Percentiles rank a stretch among this genome's conserved stretches.
Evolutionary conservation across 2,797 vertebrate genomes (phyloP).

Genomic region (Chaunax sp.): DNA sequence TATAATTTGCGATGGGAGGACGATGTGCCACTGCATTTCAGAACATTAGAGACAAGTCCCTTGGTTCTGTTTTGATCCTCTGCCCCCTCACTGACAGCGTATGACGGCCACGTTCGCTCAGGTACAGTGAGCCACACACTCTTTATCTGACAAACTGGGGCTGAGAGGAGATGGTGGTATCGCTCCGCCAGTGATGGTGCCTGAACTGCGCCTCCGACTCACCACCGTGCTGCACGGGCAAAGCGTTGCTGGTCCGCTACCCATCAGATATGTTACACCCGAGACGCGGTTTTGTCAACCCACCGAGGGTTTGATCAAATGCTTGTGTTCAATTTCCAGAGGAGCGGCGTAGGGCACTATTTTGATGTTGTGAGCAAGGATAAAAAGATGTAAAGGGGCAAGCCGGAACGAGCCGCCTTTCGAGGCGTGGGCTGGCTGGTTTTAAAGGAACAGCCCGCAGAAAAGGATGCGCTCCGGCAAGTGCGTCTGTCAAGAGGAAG

Average conservation of each 20-base stretch:
- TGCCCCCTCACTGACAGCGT: slow-evolving; percentile 48
- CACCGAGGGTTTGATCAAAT: background rate
- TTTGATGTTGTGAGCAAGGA: slow-evolving; percentile 81
- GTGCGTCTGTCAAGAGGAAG: slow-evolving; percentile 56
- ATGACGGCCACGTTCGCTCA: slow-evolving; percentile 61
- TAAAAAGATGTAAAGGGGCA: slow-evolving; percentile 83
- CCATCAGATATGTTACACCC: slow-evolving; percentile 13
- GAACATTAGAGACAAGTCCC: slow-evolving; percentile 36
- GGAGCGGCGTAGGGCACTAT: slow-evolving; percentile 69
- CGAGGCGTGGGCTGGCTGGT: slow-evolving; percentile 85
- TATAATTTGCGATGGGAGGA: slow-evolving; percentile 7
- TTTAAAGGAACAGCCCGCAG: slow-evolving; percentile 82
- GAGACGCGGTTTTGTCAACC: background rate
- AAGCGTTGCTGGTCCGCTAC: slow-evolving; percentile 19
- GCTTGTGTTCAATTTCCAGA: background rate
- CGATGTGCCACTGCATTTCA: slow-evolving; percentile 52
- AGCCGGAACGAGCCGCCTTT: slow-evolving; percentile 90
- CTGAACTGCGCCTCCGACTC: slow-evolving; percentile 56
- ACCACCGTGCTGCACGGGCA: slow-evolving; percentile 16
- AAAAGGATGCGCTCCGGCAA: slow-evolving; percentile 56
- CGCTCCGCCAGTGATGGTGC: slow-evolving; percentile 78
- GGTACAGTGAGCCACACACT: slow-evolving; percentile 69
- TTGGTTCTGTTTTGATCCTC: slow-evolving; percentile 52
- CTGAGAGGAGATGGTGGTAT: slow-evolving; percentile 65
- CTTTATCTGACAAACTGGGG: slow-evolving; percentile 57